Percentiles rank a stretch among this genome's conserved stretches.
Evolutionary conservation across 2,888 invertebrate genomes (phyloP).

Genomic region (Drosophila leonis): DNA sequence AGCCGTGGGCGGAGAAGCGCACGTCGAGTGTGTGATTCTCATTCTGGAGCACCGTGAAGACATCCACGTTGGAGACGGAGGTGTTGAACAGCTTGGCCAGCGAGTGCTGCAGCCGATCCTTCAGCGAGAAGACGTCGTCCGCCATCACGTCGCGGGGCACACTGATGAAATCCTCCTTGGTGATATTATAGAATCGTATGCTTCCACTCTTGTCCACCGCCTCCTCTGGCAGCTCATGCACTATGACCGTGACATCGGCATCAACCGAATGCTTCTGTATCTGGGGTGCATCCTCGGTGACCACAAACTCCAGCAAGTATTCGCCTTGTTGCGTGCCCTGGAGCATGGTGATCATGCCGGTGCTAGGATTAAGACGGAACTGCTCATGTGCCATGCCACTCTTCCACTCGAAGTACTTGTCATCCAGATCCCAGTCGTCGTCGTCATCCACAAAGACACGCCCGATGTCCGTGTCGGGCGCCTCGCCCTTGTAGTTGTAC

Average conservation of each 20-base stretch:
- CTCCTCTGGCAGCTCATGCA: slow-evolving; percentile 95
- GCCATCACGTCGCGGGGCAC: slow-evolving; percentile 79
- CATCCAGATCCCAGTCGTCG: slow-evolving; percentile 98
- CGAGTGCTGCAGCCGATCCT: slow-evolving; percentile 86
- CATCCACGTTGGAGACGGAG: slow-evolving; percentile 93
- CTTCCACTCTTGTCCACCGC: slow-evolving; percentile 97
- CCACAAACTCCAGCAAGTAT: slow-evolving; percentile 91
- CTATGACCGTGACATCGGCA: slow-evolving; percentile 94
- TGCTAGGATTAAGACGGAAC: slow-evolving; percentile 91
- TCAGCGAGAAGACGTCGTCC: slow-evolving; percentile 80
- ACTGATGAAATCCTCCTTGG: slow-evolving; percentile 94
- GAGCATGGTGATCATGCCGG: slow-evolving; percentile 95
- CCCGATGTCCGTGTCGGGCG: slow-evolving; percentile 94
- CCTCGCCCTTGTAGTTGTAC: slow-evolving; percentile 96
- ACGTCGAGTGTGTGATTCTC: slow-evolving; percentile 91
- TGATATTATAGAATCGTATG: slow-evolving; percentile 92
- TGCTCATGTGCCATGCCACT: slow-evolving; percentile 86
- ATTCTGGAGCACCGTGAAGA: slow-evolving; percentile 94
- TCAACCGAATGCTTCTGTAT: slow-evolving; percentile 90
- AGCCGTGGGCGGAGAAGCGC: slow-evolving; percentile 96
- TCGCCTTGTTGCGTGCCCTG: slow-evolving; percentile 91
- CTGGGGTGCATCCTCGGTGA: slow-evolving; percentile 88
- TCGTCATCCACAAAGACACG: slow-evolving; percentile 94
- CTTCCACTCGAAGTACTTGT: slow-evolving; percentile 94
- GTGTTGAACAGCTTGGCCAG: slow-evolving; percentile 91